These are phyloP conservation scores for Xestia c-nigrum DNA, from an alignment of 2,888 invertebrate genomes.

Conservation along the genomic window DNA sequence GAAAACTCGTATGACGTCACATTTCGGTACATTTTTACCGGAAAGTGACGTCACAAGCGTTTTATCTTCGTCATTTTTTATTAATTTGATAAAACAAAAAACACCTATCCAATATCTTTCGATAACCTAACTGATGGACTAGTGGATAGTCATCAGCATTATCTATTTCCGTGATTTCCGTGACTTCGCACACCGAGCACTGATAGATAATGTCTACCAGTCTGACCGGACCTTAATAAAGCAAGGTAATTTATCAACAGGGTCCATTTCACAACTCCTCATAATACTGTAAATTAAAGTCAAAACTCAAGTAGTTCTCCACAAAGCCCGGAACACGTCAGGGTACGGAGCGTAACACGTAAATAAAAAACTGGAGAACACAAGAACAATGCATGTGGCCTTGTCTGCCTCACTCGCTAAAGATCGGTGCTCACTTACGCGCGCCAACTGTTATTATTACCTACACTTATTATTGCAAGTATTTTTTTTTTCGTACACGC, in stretches of 20 bases:
- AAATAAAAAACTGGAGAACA: conserved; percentile 43
- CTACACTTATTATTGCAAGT: not conserved
- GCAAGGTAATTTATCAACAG: not conserved
- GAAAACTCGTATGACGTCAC: too few relatives aligned
- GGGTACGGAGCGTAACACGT: conserved; percentile 52
- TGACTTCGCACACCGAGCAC: not conserved
- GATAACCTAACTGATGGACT: too few relatives aligned
- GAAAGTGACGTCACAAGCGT: too few relatives aligned
- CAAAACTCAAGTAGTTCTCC: conserved; percentile 17
- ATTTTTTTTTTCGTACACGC: not conserved
- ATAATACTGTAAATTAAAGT: conserved; percentile 25
- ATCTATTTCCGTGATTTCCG: too few relatives aligned
- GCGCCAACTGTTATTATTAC: not conserved
- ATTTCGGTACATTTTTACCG: too few relatives aligned
- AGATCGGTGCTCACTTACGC: conserved; percentile 36
- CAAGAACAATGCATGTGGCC: conserved; percentile 49
- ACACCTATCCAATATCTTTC: too few relatives aligned
- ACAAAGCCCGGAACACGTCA: conserved; percentile 50
- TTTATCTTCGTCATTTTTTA: too few relatives aligned
- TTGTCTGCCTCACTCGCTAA: conserved; percentile 38
- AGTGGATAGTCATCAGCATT: too few relatives aligned
- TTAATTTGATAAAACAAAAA: too few relatives aligned
- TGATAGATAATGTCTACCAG: not conserved
- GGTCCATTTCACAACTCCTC: not conserved
- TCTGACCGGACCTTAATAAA: not conserved